These are phyloP conservation scores for Trichonephila inaurata DNA, from an alignment of 1,140 invertebrate genomes.

Conservation along the genomic window DNA sequence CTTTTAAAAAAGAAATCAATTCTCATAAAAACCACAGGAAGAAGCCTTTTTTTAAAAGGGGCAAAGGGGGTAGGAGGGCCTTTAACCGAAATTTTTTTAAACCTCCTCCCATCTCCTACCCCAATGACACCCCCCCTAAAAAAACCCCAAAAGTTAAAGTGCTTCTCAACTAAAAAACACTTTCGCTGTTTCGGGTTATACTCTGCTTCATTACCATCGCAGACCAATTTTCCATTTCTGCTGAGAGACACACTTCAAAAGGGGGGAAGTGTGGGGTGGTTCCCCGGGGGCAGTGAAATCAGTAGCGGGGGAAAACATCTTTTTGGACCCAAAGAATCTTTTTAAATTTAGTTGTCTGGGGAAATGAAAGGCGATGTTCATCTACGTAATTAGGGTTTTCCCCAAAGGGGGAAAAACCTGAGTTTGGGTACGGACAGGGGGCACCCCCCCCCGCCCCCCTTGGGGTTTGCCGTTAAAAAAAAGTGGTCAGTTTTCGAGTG, in stretches of 20 bases:
- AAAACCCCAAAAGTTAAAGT: background rate
- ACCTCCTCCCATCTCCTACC: too few relatives aligned
- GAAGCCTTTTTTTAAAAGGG: too few relatives aligned
- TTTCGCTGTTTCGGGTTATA: slow-evolving; percentile 32
- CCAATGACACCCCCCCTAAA: too few relatives aligned
- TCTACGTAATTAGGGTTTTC: slow-evolving; percentile 31
- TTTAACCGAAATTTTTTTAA: too few relatives aligned
- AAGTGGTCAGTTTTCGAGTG: background rate
- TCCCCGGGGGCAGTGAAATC: slow-evolving; percentile 28
- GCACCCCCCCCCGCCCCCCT: background rate
- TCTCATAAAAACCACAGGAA: too few relatives aligned
- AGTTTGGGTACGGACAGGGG: background rate
- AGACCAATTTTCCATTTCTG: background rate
- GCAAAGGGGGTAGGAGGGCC: too few relatives aligned
- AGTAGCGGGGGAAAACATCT: slow-evolving; percentile 50
- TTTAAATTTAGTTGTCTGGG: slow-evolving; percentile 72
- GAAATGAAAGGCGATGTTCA: slow-evolving; percentile 50
- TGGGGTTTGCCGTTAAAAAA: background rate
- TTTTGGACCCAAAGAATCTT: background rate
- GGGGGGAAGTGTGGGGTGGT: background rate
- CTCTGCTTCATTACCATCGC: slow-evolving; percentile 34
- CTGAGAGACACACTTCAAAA: background rate
- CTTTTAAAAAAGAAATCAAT: too few relatives aligned
- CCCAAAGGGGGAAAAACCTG: background rate
- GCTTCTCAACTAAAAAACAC: background rate